Percentiles rank a stretch among this genome's conserved stretches.
Evolutionary conservation across 2,888 invertebrate genomes (phyloP).

Genomic region (Ellobium chinense): DNA sequence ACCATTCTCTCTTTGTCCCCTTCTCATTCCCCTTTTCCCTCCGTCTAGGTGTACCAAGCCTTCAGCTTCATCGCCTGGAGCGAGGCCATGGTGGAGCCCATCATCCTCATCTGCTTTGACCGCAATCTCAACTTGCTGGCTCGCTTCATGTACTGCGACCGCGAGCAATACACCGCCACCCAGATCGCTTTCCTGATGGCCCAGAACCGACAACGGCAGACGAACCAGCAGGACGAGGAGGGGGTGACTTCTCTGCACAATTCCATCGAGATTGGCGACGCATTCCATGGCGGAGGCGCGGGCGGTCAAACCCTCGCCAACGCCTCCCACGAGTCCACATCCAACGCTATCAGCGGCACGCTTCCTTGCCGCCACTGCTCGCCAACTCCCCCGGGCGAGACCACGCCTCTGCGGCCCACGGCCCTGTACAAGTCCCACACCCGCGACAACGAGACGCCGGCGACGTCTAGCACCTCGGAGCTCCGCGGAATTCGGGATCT

Average conservation of each 20-base stretch:
- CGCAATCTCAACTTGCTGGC: constrained; percentile 73
- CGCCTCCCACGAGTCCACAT: neutral
- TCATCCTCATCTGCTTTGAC: constrained; percentile 77
- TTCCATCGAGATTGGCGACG: constrained; percentile 27
- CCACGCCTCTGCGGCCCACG: constrained; percentile 20
- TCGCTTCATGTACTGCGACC: constrained; percentile 68
- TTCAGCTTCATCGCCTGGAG: constrained; percentile 79
- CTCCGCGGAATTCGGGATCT: neutral
- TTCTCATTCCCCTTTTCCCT: neutral
- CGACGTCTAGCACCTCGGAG: neutral
- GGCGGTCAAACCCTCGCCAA: neutral
- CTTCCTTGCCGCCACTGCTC: constrained; percentile 21
- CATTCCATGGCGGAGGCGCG: constrained; percentile 11
- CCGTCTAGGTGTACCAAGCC: constrained; percentile 71
- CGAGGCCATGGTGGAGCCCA: constrained; percentile 76
- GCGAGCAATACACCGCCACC: constrained; percentile 57
- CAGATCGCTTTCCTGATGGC: constrained; percentile 64
- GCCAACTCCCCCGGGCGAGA: neutral
- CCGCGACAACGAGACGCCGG: neutral
- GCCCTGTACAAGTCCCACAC: neutral
- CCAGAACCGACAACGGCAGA: constrained; percentile 22
- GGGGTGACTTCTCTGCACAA: neutral
- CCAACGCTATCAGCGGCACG: neutral
- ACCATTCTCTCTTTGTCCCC: neutral
- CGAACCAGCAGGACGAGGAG: neutral